These are phyloP conservation scores for Yponomeuta sedellus DNA, from an alignment of 2,888 invertebrate species.

Conservation along the genomic window DNA sequence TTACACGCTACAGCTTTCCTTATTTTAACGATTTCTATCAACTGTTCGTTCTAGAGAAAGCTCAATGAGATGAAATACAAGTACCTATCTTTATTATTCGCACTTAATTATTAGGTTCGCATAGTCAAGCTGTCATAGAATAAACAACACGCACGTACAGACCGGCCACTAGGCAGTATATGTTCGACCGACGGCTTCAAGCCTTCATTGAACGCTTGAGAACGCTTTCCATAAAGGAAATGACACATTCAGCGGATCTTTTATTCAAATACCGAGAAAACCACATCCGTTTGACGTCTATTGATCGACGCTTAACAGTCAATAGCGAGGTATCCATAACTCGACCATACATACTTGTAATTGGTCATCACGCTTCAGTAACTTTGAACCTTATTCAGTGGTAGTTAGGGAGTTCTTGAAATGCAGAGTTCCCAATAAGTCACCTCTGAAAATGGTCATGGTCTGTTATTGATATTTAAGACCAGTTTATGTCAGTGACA, in stretches of 20 bases:
- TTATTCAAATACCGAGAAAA: constrained; percentile 49
- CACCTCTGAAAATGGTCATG: constrained; percentile 9
- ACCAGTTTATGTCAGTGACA: constrained; percentile 20
- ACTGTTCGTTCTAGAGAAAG: no score
- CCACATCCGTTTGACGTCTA: constrained; percentile 47
- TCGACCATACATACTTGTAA: neutral
- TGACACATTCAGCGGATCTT: constrained; percentile 48
- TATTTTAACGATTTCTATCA: no score
- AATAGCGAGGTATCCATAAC: constrained; percentile 23
- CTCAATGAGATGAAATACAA: neutral
- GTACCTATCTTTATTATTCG: neutral
- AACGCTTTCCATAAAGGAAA: constrained; percentile 47
- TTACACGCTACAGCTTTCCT: no score
- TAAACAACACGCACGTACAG: neutral
- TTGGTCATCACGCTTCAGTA: neutral
- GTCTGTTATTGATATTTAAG: constrained; percentile 17
- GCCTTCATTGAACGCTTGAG: constrained; percentile 20
- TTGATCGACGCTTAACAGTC: constrained; percentile 39
- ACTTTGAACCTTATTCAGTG: constrained; percentile 1
- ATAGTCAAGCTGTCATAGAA: neutral
- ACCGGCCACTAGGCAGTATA: neutral
- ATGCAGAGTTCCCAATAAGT: constrained; percentile 10
- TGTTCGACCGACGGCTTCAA: neutral
- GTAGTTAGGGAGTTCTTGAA: neutral
- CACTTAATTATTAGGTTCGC: neutral